Conservation (phyloP, 2,797 vertebrate genomes). For the Perodicticus potto region DNA sequence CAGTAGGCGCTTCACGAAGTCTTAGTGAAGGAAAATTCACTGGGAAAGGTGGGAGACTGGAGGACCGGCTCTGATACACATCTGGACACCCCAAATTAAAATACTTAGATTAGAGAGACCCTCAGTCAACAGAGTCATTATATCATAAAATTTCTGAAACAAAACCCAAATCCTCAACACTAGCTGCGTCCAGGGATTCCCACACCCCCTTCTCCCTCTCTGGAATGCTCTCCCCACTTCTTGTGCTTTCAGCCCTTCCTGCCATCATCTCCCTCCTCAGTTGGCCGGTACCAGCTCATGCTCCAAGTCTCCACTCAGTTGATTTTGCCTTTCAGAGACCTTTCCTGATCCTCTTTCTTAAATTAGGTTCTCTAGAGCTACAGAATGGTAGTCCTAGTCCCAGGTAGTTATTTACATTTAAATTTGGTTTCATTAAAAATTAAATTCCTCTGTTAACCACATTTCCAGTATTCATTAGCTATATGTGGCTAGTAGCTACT, state of each 20-base stretch:
- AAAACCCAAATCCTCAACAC: neutral
- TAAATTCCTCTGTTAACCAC: neutral
- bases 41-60: neutral
- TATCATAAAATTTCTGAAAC: neutral
- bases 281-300: neutral
- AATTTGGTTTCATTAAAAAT: neutral
- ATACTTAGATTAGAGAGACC: slow-evolving; percentile 26
- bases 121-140: neutral
- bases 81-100: slow-evolving; percentile 33
- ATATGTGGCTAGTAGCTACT: neutral
- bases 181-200: neutral
- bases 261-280: neutral
- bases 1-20: too few species aligned
- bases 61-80: neutral
- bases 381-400: neutral
- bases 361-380: neutral
- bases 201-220: neutral
- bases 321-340: neutral
- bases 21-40: slow-evolving; percentile 23
- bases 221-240: neutral
- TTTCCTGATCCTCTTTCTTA: neutral
- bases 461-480: neutral
- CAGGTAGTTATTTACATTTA: neutral
- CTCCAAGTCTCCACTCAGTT: neutral
- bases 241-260: neutral